These are phyloP conservation scores for Anolis carolinensis DNA, from an alignment of 2,113 vertebrate species.

Conservation along the genomic window DNA sequence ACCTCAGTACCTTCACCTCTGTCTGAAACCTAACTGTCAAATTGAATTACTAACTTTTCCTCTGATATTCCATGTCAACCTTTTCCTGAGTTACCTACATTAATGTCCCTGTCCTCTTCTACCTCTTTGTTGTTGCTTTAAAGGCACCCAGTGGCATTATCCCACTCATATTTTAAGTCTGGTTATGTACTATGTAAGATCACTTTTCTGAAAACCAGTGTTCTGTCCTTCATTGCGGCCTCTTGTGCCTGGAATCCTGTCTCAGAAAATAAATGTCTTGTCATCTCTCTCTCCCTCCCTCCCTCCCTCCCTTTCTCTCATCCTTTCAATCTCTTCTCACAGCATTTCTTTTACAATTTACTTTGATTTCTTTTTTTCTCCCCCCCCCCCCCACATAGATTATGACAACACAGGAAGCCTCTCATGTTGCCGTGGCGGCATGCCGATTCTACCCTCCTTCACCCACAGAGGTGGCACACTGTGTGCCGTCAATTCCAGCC, in stretches of 20 bases:
- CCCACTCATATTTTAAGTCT: neutral
- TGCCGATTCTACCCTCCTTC: too few species aligned
- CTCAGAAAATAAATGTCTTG: slow-evolving; percentile 1
- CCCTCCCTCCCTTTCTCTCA: too few species aligned
- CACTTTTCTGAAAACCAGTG: neutral
- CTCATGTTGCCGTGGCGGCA: too few species aligned
- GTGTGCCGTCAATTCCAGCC: too few species aligned
- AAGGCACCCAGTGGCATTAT: neutral
- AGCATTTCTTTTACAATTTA: too few species aligned
- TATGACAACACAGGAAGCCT: too few species aligned
- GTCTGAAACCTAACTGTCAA: neutral
- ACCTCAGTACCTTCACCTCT: neutral
- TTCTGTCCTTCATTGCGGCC: neutral
- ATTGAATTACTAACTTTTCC: neutral
- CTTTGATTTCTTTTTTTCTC: neutral
- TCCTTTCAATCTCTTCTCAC: neutral
- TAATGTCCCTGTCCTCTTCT: neutral
- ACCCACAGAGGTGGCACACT: too few species aligned
- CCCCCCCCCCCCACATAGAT: too few species aligned
- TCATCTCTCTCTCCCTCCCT: neutral
- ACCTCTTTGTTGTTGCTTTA: neutral
- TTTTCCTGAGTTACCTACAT: neutral
- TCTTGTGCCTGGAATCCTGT: neutral
- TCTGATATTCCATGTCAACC: neutral
- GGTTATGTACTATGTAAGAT: neutral